Evolutionary conservation across 2,113 vertebrate genomes (phyloP).

Genomic region (Peucedramus taeniatus): DNA sequence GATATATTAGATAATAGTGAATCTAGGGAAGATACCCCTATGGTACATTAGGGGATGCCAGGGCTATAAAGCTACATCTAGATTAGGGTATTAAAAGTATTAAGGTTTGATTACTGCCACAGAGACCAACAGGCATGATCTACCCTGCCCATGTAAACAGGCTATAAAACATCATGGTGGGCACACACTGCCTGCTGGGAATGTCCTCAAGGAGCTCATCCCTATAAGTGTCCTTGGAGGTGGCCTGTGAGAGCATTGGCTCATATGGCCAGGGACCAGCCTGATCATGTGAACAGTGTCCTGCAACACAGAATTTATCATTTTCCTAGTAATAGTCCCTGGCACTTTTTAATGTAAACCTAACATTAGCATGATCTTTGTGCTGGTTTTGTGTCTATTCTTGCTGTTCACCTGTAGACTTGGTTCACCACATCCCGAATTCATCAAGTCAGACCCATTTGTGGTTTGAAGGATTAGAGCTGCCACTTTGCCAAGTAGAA

Average conservation of each 20-base stretch:
- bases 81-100: background rate
- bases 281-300: background rate
- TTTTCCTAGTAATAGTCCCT: background rate
- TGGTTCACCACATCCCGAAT: background rate
- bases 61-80: background rate
- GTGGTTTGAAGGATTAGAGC: background rate
- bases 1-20: background rate
- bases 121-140: background rate
- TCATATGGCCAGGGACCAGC: background rate
- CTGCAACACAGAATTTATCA: background rate
- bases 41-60: background rate
- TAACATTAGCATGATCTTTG: background rate
- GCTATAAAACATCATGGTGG: rapidly evolving
- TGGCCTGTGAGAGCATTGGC: background rate
- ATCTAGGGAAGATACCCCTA: background rate
- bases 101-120: background rate
- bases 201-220: background rate
- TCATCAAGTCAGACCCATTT: background rate
- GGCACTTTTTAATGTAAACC: background rate
- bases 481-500: background rate
- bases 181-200: background rate
- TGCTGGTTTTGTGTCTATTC: background rate
- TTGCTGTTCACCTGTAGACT: background rate
- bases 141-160: background rate
- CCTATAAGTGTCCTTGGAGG: background rate